Base-by-base conservation (phyloP, 2,797 vertebrate species). In the Tokudaia muenninki region DNA sequence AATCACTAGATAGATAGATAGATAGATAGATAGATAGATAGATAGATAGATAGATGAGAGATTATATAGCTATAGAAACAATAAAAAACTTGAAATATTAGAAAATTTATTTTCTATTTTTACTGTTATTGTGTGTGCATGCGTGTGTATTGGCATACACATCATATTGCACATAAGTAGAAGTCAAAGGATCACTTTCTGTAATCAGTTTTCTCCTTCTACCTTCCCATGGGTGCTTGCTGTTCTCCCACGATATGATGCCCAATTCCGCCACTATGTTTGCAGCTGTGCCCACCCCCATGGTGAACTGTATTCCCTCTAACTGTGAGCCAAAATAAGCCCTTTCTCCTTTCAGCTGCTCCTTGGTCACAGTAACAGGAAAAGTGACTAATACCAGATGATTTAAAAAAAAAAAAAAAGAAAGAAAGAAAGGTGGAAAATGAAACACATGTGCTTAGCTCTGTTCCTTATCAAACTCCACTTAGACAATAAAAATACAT, bases 71-170 rank as follows among this genome's bases (percentile, higher is more conserved):
- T 92, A 63, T 50, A 92, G 50, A 61, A 50, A 79, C 41, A 55
- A 95, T 82, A 13, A 90, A 67, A 55, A 79, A 47, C 19, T 17
- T 87, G 31, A 92, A 94, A 88, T 91, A 47, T 91, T 57, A 41
- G 55, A 55, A 94, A 13, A 67, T 29, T 31, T 70, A 17, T 70
- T 52, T 41, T 72, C 65, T 50, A 22, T 67, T n/a, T 83, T n/a
- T 67, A 50, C 22, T 86, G 44, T 16, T 86, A 21, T 50, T 67
- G 44, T 50, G 6, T n/a, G 11, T 86, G 63, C 13, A 26, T n/a
- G 47, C 3, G 6, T n/a, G 17, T 50, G 31, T 86, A 34, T 50
- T 44, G 19, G 21, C n/a, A 34, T 31, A 86, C 63, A 47, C 22
- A 31, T 50, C 29, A 50, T 47, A 22, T 47, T 34, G 41, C 10